Evolutionary conservation across 2,797 vertebrate species (phyloP), one percentile per base, ranked within the genome.

Genomic region (Poliocrania exsul): DNA sequence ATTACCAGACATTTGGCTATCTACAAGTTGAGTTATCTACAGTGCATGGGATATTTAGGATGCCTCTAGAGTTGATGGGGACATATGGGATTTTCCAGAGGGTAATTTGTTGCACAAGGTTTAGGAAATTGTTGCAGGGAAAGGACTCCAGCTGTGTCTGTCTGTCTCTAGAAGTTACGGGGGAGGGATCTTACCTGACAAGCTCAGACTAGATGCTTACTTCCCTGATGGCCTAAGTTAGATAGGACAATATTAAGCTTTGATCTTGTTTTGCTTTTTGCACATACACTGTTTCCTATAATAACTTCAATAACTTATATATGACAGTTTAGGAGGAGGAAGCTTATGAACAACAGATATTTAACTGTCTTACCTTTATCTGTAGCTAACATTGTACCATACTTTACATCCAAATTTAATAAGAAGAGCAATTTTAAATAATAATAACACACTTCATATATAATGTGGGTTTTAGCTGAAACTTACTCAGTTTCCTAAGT

Each of bases 161-260:
- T 70, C 31, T 40, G 46, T 15, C 9, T 3, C 0, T 11, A 25
- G 33, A 1, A 2, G 12, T 25, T 51, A 23, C 15, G 12, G 14
- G 16, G 16, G 16, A 56, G 16, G n/a, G 26, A 62, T 57, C 24
- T 84, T 42, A 9, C 35, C 24, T 21, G 14, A 24, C 4, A 6
- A 49, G 9, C 4, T 74, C 51, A 53, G 25, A 26, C 42, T 33
- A 31, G 16, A 67, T 74, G 44, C 28, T 37, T 46, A 10, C 14
- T 19, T 86, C 5, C 18, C 28, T 72, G 35, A 16, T 16, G 28
- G n/a, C 16, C 24, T 64, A 16, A 46, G 11, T 37, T 38, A 72
- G 15, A 16, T 1, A 56, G 31, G 16, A 61, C 9, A 82, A 33
- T 66, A 44, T 21, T 54, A 33, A 57, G 5, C 33, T 91, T 85